Evolutionary conservation across 2,113 vertebrate species (phyloP).

Genomic region (Otus sunia): DNA sequence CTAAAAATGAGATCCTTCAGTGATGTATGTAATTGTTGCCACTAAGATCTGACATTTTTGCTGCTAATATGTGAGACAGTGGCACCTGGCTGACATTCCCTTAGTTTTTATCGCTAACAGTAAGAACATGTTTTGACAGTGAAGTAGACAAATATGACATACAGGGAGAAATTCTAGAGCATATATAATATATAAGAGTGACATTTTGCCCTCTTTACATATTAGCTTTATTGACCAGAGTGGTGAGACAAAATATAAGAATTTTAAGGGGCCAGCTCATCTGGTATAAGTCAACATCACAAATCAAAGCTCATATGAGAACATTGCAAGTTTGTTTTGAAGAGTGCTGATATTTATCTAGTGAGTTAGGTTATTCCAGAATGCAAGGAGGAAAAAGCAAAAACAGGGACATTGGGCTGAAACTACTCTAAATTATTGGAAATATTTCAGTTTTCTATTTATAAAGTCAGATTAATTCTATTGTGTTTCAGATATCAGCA

Average conservation of each 20-base stretch:
- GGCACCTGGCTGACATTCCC: not conserved
- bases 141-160: not conserved
- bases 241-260: not conserved
- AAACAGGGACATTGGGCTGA: not conserved
- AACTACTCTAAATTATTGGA: not conserved
- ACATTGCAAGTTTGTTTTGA: not conserved
- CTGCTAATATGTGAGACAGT: not conserved
- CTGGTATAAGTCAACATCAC: not conserved
- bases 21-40: not conserved
- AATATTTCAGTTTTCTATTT: not conserved
- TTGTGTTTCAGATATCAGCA: not conserved
- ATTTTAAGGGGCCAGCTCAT: not conserved
- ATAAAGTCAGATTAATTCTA: not conserved
- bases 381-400: not conserved
- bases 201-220: not conserved
- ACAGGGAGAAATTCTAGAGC: not conserved
- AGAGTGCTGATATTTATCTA: not conserved
- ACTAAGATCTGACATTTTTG: not conserved
- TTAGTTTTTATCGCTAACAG: not conserved
- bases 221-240: not conserved
- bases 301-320: not conserved
- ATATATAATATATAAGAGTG: not conserved
- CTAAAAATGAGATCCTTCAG: not conserved
- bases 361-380: not conserved
- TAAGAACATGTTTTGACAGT: not conserved